Evolutionary conservation across 2,797 vertebrate species (phyloP), one percentile per base, ranked within the genome.

Genomic region (Notolabrus celidotus): DNA sequence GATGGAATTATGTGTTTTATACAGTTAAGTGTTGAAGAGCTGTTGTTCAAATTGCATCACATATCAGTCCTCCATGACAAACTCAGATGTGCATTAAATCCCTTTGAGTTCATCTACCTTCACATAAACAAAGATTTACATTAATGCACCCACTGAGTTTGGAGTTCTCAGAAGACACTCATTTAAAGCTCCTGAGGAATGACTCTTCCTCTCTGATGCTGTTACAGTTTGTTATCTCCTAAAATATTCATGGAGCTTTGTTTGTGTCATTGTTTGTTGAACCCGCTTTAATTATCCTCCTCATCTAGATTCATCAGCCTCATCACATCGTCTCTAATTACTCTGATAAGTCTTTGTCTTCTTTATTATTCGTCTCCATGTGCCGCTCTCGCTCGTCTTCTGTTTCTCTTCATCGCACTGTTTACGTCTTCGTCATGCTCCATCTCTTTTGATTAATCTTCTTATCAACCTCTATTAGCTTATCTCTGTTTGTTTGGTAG

Each of bases 221-320:
- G 5, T 58, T 11, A 36, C 15, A 45, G 57, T 45, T 55, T 31
- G 14, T 70, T 68, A 54, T 52, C 29, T 50, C 19, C 33, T 5
- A 14, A 19, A 5, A 51, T 64, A 84, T 74, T 73, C 62, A 80
- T 58, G 0, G 8, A n/a, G 63, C 47, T 64, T 72, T 64, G 59
- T 79, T 83, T 54, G 63, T 64, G 43, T 72, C 62, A 53, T 54
- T 72, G 79, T 82, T 82, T 75, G 33, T 83, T 74, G 23, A 76
- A 47, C 42, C 52, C 7, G 16, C 20, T 87, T 79, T 82, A 85
- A 87, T 88, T 39, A 79, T 79, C 47, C 23, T 57, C 49, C 77
- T 83, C 72, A 71, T 83, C 68, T 54, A 45, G 74, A 85, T 85
- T 82, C 65, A 80, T 85, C 46, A 74, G 51, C 29, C 56, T 58